Evolutionary conservation across 2,113 vertebrate genomes (phyloP), one percentile per base, ranked within the genome.

Genomic region (Sceloporus undulatus): DNA sequence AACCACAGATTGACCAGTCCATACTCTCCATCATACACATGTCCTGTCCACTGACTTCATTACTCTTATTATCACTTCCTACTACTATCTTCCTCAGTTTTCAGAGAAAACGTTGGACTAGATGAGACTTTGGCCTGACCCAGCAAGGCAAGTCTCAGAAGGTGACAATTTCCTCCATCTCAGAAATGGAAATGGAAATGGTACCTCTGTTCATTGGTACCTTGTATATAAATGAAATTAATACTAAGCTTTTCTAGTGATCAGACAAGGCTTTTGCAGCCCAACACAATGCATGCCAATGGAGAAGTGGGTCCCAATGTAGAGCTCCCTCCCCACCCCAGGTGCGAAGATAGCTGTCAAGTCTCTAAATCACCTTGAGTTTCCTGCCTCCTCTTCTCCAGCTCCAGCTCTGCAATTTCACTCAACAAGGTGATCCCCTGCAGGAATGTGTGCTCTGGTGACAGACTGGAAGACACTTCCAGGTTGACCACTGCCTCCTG

Each of bases 381-480:
- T 80, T 97, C 96, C 87, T 95, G 95, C 87, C 96, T 96, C 93
- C 98, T 93, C 84, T 96, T 96, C 92, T 98, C 97, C 92, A 98
- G 97, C 91, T 99, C 98, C 86, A 98, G 95, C 91, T 98, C 98
- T 0, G 98, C 98, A 48, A 99, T 98, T 94, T 99, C 98, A 56
- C 99, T 98, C 85, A 99, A 96, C 85, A 99, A 96, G 34, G 98
- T 97, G 96, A 99, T 99, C 10, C 98, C 99, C 11, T 99, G 98
- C 80, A 99, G 92, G 9, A 98, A 98, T 73, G 97, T 97, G 82
- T 96, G 97, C 14, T 96, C 97, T 85, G 96, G 79, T 1, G 94
- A 90, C 23, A 94, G 79, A 68, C 95, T 93, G 90, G 95, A 91
- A 13, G 94, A 90, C 0, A 91, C 59, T 76, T 96, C 96, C 85